phyloP scores from a whole-genome alignment of 2,113 vertebrate species.

The Nibea coibor region DNA sequence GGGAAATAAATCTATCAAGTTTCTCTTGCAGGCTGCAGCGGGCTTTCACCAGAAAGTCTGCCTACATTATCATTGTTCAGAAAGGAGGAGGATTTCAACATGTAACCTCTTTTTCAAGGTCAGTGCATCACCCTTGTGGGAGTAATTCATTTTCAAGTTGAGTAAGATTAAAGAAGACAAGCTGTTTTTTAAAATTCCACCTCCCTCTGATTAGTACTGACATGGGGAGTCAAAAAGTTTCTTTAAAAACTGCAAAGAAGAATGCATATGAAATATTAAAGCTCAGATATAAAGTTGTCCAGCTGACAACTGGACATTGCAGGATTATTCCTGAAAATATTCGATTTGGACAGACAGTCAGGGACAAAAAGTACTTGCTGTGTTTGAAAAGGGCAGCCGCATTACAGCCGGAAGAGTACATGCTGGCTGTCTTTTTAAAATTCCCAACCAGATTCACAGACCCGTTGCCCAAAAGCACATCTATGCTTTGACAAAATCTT shows the following conservation, averaged over 20 bases:
- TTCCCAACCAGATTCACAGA: not conserved
- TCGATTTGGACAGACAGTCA: not conserved
- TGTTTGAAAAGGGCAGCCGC: not conserved
- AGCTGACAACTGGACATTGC: not conserved
- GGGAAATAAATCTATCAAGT: slow-evolving; percentile 1
- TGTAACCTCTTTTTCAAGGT: not conserved
- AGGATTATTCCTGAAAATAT: not conserved
- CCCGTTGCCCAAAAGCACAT: not conserved
- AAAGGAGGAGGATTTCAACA: not conserved
- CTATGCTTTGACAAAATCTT: not conserved
- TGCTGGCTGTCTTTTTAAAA: not conserved
- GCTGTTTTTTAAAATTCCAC: not conserved
- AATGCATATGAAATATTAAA: too few species aligned
- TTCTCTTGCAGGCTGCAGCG: slow-evolving; percentile 1
- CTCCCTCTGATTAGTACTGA: not conserved
- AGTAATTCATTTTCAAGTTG: not conserved
- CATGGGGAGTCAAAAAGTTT: not conserved
- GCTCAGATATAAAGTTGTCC: not conserved
- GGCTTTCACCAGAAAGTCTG: not conserved
- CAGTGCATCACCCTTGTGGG: not conserved
- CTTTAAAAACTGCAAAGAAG: not conserved
- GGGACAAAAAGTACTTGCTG: not conserved
- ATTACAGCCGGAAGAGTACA: not conserved
- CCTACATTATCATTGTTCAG: not conserved
- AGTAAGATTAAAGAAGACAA: not conserved